phyloP scores from a whole-genome alignment of 2,113 vertebrate species.

The Sebastes schlegelii region DNA sequence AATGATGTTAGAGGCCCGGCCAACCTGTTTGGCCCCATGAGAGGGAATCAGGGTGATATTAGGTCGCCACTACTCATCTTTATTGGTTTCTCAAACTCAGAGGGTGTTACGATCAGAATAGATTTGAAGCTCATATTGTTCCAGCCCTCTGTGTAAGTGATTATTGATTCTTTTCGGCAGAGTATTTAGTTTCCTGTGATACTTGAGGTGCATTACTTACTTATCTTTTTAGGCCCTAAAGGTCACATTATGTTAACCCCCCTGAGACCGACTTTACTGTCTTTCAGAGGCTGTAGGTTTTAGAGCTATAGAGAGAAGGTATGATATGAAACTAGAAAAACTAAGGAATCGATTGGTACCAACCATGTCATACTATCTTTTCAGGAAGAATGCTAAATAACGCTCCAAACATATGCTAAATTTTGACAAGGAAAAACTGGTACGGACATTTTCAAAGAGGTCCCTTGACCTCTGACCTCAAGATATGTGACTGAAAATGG shows the following conservation, averaged over 20 bases:
- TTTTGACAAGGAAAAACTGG: too few relatives aligned
- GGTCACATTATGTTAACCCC: not conserved
- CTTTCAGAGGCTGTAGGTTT: too few relatives aligned
- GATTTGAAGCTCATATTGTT: slow-evolving; percentile 22
- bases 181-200: slow-evolving; percentile 8
- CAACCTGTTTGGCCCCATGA: slow-evolving; percentile 29
- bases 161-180: slow-evolving; percentile 20
- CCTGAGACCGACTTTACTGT: too few relatives aligned
- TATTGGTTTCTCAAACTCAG: slow-evolving; percentile 32
- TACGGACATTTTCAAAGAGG: too few relatives aligned
- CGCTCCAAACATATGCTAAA: too few relatives aligned
- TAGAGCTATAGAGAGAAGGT: too few relatives aligned
- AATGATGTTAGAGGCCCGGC: slow-evolving; percentile 29
- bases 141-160: slow-evolving; percentile 15
- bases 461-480: too few relatives aligned
- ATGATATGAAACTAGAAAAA: too few relatives aligned
- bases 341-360: too few relatives aligned
- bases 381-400: too few relatives aligned
- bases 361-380: too few relatives aligned
- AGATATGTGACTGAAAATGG: too few relatives aligned
- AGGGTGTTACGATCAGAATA: slow-evolving; percentile 15
- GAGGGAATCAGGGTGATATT: slow-evolving; percentile 42
- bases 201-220: not conserved
- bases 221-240: not conserved
- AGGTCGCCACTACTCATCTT: slow-evolving; percentile 42